Conservation (phyloP, 1,140 invertebrate species). For the Zaprionus africanus region DNA sequence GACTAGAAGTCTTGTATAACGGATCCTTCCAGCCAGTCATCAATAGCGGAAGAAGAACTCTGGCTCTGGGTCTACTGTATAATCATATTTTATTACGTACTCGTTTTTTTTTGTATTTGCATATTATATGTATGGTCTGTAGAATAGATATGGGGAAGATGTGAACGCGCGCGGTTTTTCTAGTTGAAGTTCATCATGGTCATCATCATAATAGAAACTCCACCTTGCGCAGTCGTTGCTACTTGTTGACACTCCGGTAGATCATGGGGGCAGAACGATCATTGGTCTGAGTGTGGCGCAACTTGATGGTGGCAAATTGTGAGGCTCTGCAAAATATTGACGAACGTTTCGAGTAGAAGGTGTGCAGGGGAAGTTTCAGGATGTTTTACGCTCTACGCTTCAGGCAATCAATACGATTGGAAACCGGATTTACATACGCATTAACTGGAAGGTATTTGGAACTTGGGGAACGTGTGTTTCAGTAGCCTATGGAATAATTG, state of each 20-base stretch:
- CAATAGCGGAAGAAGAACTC: not conserved
- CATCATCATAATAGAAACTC: conserved; percentile 65
- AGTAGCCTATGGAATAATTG: conserved; percentile 72
- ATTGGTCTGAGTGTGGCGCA: conserved; percentile 93
- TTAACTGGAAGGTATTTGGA: conserved; percentile 7
- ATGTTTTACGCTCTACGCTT: not conserved
- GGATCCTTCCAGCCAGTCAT: conserved; percentile 15
- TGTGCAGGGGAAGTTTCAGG: not conserved
- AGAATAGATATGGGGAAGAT: not conserved
- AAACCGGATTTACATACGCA: not conserved
- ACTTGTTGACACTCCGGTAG: conserved; percentile 84
- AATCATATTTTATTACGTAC: not conserved
- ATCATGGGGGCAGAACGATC: conserved; percentile 92
- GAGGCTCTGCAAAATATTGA: conserved; percentile 88
- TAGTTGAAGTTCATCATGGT: not conserved
- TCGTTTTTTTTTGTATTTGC: not conserved
- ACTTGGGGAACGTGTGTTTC: conserved; percentile 34
- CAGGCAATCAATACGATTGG: not conserved
- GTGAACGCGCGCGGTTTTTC: not conserved
- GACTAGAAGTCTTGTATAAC: conserved; percentile 21
- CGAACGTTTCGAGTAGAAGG: conserved; percentile 43
- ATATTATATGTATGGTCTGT: no score
- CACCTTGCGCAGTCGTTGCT: conserved; percentile 80
- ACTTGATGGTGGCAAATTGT: conserved; percentile 93
- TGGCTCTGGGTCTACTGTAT: not conserved